Base-by-base conservation (phyloP, 2,888 invertebrate genomes). In the Koerneria pararmatus region DNA sequence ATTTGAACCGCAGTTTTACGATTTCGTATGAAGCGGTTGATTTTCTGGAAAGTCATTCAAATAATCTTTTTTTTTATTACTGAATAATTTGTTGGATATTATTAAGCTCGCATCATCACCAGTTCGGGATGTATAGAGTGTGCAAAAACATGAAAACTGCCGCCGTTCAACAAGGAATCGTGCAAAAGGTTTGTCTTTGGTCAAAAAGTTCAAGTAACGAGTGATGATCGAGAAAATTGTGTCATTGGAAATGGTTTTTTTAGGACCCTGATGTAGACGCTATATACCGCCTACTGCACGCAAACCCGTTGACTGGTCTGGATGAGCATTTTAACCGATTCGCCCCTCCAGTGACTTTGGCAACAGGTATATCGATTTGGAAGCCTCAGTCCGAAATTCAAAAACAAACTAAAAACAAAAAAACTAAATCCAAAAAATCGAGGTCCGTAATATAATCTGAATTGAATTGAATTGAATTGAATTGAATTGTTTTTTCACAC, bases 81-180 rank as follows among this genome's bases (percentile, higher is more conserved):
- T n/a, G n/a, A n/a, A n/a, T n/a, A n/a, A n/a, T n/a, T n/a, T n/a
- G n/a, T n/a, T n/a, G n/a, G n/a, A n/a, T n/a, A n/a, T n/a, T n/a
- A n/a, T n/a, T n/a, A n/a, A n/a, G n/a, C n/a, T n/a, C n/a, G n/a
- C 64, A 64, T 22, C 15, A 19, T 24, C 64, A 64, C 31, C 29
- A 54, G 29, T 54, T 56, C 37, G 64, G 64, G 3, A 8, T 2
- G 2, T 64, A 64, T 11, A 27, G 65, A 11, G 49, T 70, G 1
- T 75, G 75, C 48, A 22, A 64, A 6, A 53, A 49, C 27, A 70
- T 71, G 70, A 27, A 61, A 24, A 27, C 70, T 49, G 35, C 75
- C 1, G 69, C 72, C 1, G 75, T 75, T 22, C 75, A 75, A 37
- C 75, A 75, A 31, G 73, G 75, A 63, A 51, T 75, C 15, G 73